Conservation (phyloP, 2,113 vertebrate genomes). For the Fulica atra region DNA sequence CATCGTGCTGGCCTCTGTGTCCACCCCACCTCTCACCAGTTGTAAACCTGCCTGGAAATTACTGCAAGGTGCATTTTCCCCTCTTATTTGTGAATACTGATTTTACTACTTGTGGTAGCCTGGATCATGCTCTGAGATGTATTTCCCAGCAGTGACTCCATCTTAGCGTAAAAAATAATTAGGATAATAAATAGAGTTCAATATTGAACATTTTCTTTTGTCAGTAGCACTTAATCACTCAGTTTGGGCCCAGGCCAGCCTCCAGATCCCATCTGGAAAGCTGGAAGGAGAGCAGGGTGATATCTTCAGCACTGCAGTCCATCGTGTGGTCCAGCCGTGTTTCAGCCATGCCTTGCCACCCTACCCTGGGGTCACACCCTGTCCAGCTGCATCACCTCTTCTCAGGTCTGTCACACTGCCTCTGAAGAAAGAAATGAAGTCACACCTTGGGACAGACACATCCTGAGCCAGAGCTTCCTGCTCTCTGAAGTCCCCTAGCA, state of each 20-base stretch:
- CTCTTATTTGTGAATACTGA: background rate
- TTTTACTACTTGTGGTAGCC: background rate
- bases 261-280: background rate
- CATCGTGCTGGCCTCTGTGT: background rate
- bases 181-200: background rate
- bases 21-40: background rate
- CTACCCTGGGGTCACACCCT: fast-evolving
- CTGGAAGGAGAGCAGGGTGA: background rate
- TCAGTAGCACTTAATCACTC: background rate
- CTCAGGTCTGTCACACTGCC: background rate
- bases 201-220: background rate
- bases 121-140: background rate
- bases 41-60: background rate
- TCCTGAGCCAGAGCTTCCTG: background rate
- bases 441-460: background rate
- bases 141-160: background rate
- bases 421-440: background rate
- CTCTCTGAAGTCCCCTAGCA: background rate
- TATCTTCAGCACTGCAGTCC: background rate
- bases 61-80: background rate
- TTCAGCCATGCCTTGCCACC: background rate
- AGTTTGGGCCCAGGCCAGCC: background rate
- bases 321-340: fast-evolving
- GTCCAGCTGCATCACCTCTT: fast-evolving
- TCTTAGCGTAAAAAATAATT: background rate